Evolutionary conservation across 2,113 vertebrate genomes (phyloP).

Genomic region (Corapipo altera): DNA sequence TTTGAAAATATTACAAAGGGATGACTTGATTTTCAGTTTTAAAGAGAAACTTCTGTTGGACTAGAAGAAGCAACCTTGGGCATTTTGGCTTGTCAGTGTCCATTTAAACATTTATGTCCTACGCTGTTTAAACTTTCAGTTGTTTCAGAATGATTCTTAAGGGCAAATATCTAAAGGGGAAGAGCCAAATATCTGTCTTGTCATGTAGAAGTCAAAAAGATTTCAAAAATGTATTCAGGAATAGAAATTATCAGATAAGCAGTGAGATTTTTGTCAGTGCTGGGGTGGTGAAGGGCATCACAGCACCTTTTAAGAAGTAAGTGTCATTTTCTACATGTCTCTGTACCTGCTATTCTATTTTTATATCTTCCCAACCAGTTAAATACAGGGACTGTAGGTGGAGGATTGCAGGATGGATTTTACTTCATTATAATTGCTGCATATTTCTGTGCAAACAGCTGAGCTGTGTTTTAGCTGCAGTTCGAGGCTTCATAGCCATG

Average conservation of each 20-base stretch:
- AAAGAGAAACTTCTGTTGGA: neutral
- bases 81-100: slow-evolving; percentile 7
- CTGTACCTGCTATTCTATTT: slow-evolving; percentile 4
- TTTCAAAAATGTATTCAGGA: neutral
- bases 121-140: neutral
- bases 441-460: slow-evolving; percentile 2
- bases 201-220: neutral
- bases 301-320: neutral
- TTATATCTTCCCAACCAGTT: neutral
- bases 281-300: neutral
- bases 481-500: neutral
- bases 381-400: neutral
- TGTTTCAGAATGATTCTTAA: neutral
- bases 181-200: neutral
- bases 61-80: neutral
- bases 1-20: slow-evolving; percentile 4
- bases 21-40: neutral
- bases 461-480: neutral
- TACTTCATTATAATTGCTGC: neutral
- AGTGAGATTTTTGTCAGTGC: neutral
- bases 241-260: neutral
- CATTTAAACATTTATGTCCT: neutral
- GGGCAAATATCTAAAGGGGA: neutral
- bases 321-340: neutral
- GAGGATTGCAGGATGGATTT: neutral